These are phyloP conservation scores for Apis florea DNA, from an alignment of 1,140 invertebrate species.

Conservation along the genomic window DNA sequence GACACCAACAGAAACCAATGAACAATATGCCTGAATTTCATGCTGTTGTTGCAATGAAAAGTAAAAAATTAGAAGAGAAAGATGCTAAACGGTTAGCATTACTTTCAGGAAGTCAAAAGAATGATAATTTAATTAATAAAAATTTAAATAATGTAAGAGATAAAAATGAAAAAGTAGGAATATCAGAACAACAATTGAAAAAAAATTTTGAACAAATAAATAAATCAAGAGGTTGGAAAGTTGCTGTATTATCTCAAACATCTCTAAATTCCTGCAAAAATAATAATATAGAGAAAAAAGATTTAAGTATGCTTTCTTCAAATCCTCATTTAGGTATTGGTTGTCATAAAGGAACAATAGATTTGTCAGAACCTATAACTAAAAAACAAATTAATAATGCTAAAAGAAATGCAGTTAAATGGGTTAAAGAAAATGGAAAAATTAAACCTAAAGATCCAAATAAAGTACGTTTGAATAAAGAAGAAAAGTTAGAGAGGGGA, in stretches of 20 bases:
- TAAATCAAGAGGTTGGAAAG: conserved; percentile 77
- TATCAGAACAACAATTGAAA: conserved; percentile 80
- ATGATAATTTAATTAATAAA: neutral
- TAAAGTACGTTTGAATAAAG: conserved; percentile 80
- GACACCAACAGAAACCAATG: conserved; percentile 37
- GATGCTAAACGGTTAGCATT: conserved; percentile 81
- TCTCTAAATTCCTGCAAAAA: neutral
- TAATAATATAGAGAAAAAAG: neutral
- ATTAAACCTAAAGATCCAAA: conserved; percentile 86
- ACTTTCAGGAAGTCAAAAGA: conserved; percentile 52
- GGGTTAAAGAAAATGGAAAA: conserved; percentile 84
- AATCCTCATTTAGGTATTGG: conserved; percentile 76
- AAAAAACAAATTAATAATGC: conserved; percentile 81
- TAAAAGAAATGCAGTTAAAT: conserved; percentile 86
- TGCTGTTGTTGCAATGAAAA: conserved; percentile 82
- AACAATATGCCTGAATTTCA: conserved; percentile 78
- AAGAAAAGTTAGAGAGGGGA: conserved; percentile 81
- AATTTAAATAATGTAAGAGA: conserved; percentile 48
- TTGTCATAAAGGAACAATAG: conserved; percentile 78
- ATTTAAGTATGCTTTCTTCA: conserved; percentile 5
- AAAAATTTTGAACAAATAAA: conserved; percentile 84
- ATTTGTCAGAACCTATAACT: conserved; percentile 83
- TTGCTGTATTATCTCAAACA: conserved; percentile 22
- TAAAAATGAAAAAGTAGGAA: conserved; percentile 81
- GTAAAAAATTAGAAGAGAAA: conserved; percentile 81